Percentiles rank a stretch among this genome's conserved stretches.
Conservation (phyloP, 2,888 invertebrate species). For the Rhynchonema sp. region DNA sequence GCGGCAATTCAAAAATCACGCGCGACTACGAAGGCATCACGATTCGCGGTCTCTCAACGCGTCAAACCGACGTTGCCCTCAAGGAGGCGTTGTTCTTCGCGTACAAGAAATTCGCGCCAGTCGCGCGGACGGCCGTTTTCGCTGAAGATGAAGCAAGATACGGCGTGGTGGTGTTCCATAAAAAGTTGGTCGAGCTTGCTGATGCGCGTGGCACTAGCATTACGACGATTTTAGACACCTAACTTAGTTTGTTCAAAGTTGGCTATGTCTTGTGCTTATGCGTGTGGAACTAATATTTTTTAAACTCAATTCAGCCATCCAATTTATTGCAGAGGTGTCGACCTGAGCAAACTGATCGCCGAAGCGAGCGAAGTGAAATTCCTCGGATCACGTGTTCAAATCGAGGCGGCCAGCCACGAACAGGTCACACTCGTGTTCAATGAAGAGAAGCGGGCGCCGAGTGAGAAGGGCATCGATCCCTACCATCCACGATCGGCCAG, state of each 20-base stretch:
- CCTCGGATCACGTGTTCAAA: neutral
- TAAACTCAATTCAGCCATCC: neutral
- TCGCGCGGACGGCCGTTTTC: constrained; percentile 78
- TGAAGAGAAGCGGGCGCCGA: neutral
- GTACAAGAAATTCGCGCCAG: constrained; percentile 95
- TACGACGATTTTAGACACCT: no score
- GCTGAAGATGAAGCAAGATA: constrained; percentile 75
- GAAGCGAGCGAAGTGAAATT: neutral
- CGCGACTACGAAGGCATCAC: neutral
- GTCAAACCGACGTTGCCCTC: constrained; percentile 56
- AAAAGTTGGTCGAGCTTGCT: constrained; percentile 45
- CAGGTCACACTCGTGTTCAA: neutral
- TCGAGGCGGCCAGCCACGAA: neutral
- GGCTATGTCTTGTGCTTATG: no score
- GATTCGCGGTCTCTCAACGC: neutral
- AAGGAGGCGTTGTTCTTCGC: constrained; percentile 95
- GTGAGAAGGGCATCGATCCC: constrained; percentile 57
- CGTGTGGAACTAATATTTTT: no score
- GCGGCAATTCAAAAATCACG: no score
- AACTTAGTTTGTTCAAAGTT: no score
- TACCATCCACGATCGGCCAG: constrained; percentile 64
- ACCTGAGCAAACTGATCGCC: neutral
- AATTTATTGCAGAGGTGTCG: neutral
- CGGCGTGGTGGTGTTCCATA: constrained; percentile 53
- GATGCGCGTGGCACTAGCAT: no score